A percentile compares a stretch with the other conserved stretches of the same genome.
Conservation (phyloP, 2,797 vertebrate genomes). For the Zalophus californianus region DNA sequence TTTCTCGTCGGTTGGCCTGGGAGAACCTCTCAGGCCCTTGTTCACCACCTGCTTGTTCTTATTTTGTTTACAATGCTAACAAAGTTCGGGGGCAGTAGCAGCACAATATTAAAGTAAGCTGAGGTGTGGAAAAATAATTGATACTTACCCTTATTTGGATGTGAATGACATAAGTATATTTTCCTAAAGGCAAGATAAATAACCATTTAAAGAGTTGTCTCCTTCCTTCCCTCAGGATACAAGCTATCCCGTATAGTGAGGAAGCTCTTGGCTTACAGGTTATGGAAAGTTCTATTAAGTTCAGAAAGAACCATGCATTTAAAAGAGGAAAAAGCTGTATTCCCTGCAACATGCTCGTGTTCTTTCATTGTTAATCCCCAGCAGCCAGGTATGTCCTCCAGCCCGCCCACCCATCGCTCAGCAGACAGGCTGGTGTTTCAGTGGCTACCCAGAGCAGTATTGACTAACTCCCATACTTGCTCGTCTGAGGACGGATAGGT, state of each 20-base stretch:
- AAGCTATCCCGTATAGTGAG: not conserved
- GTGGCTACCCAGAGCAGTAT: not conserved
- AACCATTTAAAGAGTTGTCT: not conserved
- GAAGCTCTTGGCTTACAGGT: not conserved
- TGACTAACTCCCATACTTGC: not conserved
- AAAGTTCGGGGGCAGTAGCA: not conserved
- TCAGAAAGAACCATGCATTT: conserved; percentile 19
- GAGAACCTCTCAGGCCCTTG: not conserved
- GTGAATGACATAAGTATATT: not conserved
- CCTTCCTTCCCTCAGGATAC: not conserved
- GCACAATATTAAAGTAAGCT: not conserved
- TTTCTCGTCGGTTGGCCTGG: not conserved
- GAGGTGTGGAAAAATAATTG: not conserved
- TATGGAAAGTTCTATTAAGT: conserved; percentile 29
- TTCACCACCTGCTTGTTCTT: not conserved
- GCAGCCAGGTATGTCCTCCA: not conserved
- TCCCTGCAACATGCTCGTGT: not conserved
- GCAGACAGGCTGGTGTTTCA: not conserved
- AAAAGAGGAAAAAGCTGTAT: not conserved
- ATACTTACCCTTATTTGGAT: not conserved
- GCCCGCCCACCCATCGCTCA: accelerated
- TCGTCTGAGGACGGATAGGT: not conserved
- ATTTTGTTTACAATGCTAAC: not conserved
- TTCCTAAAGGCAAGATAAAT: not conserved
- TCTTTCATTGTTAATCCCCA: not conserved